Conservation (phyloP, 2,113 vertebrate genomes). For the Phalacrocorax carbo region DNA sequence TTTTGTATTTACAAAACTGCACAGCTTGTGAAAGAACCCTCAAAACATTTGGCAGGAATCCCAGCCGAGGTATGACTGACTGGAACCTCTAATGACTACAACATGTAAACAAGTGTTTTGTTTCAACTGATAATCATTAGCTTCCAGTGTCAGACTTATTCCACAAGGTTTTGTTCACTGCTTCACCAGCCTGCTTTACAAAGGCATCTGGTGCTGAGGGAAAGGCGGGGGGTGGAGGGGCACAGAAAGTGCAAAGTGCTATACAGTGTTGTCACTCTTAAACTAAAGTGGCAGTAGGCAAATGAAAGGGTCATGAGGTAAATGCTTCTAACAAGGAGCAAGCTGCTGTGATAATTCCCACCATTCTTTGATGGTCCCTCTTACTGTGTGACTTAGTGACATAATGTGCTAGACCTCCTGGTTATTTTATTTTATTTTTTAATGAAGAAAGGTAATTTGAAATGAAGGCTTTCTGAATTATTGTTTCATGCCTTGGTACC, state of each 20-base stretch:
- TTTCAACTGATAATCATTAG: conserved; percentile 84
- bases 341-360: conserved; percentile 72
- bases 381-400: conserved; percentile 67
- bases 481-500: not conserved
- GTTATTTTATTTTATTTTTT: conserved; percentile 55
- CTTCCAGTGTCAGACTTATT: conserved; percentile 78
- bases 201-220: conserved; percentile 75
- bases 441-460: conserved; percentile 61
- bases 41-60: conserved; percentile 85
- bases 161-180: conserved; percentile 77
- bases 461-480: not conserved
- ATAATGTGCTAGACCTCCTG: conserved; percentile 68
- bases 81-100: conserved; percentile 83
- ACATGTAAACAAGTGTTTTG: conserved; percentile 87
- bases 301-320: conserved; percentile 64
- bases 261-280: conserved; percentile 67
- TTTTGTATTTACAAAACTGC: conserved; percentile 85
- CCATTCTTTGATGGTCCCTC: conserved; percentile 69
- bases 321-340: conserved; percentile 64
- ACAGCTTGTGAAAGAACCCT: conserved; percentile 84
- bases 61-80: conserved; percentile 82
- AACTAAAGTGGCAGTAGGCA: conserved; percentile 67
- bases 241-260: conserved; percentile 33
- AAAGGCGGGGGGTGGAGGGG: not conserved
- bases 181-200: conserved; percentile 70